Percentiles rank a stretch among this genome's conserved stretches.
Conservation (phyloP, 2,888 invertebrate species). For the Hypolimnas misippus region DNA sequence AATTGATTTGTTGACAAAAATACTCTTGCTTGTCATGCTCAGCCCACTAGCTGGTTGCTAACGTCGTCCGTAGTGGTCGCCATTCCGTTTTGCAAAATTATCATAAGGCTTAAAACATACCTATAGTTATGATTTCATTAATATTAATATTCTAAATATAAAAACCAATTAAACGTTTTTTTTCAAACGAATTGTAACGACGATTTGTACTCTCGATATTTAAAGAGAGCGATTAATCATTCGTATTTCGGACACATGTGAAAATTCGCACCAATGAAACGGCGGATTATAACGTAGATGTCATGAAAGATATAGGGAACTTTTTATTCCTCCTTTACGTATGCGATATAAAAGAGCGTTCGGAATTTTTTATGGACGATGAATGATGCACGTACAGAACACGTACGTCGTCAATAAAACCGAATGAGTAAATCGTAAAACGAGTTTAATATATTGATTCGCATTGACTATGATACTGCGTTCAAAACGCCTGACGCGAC, state of each 20-base stretch:
- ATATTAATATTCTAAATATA: too few species aligned
- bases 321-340: constrained; percentile 16
- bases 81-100: too few species aligned
- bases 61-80: too few species aligned
- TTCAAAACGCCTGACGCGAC: constrained; percentile 43
- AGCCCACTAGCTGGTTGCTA: too few species aligned
- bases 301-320: constrained; percentile 15
- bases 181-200: not conserved
- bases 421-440: constrained; percentile 79
- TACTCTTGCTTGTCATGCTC: too few species aligned
- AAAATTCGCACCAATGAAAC: constrained; percentile 10
- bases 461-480: constrained; percentile 64
- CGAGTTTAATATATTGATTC: constrained; percentile 80
- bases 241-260: constrained; percentile 10
- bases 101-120: too few species aligned
- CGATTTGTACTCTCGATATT: not conserved
- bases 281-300: constrained; percentile 12
- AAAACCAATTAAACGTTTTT: not conserved
- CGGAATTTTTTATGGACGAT: constrained; percentile 70
- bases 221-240: not conserved
- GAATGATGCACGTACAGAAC: constrained; percentile 73
- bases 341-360: constrained; percentile 66
- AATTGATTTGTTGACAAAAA: too few species aligned
- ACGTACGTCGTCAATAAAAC: constrained; percentile 66
- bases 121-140: too few species aligned